Conservation (phyloP, 2,797 vertebrate species). For the Pteronotus mesoamericanus region DNA sequence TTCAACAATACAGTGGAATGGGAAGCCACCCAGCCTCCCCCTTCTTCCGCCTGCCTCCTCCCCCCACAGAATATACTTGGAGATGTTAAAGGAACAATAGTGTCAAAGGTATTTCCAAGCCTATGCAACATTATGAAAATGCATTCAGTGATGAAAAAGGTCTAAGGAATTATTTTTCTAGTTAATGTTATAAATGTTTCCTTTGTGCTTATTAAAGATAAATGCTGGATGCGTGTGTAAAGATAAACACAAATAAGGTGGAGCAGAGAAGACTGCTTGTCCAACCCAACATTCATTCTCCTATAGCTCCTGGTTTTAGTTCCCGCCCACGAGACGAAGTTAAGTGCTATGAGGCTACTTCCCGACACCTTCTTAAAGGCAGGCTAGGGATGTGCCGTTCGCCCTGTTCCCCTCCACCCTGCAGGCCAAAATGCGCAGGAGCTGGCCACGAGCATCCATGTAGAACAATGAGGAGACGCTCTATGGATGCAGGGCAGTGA, state of each 20-base stretch:
- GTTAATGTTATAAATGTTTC: slow-evolving; percentile 18
- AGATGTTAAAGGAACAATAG: not conserved
- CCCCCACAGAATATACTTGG: not conserved
- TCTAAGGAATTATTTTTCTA: slow-evolving; percentile 22
- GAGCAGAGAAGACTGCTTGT: not conserved
- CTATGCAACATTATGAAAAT: slow-evolving; percentile 40
- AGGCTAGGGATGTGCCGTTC: not conserved
- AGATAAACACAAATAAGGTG: not conserved
- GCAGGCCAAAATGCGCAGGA: fast-evolving
- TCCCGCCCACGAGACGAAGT: not conserved
- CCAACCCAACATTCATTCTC: not conserved
- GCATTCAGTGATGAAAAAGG: not conserved
- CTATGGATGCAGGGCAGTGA: not conserved
- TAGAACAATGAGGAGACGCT: not conserved
- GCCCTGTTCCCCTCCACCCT: not conserved
- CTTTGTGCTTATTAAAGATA: slow-evolving; percentile 26
- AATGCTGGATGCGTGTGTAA: not conserved
- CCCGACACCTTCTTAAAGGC: not conserved
- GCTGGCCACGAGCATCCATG: too few relatives aligned
- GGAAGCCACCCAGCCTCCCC: not conserved
- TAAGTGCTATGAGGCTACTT: not conserved
- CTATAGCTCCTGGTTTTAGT: not conserved
- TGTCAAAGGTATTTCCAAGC: slow-evolving; percentile 35
- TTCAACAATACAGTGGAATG: not conserved
- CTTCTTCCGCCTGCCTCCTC: not conserved